Evolutionary conservation across 2,113 vertebrate species (phyloP).

Genomic region (Eupsittula cactorum): DNA sequence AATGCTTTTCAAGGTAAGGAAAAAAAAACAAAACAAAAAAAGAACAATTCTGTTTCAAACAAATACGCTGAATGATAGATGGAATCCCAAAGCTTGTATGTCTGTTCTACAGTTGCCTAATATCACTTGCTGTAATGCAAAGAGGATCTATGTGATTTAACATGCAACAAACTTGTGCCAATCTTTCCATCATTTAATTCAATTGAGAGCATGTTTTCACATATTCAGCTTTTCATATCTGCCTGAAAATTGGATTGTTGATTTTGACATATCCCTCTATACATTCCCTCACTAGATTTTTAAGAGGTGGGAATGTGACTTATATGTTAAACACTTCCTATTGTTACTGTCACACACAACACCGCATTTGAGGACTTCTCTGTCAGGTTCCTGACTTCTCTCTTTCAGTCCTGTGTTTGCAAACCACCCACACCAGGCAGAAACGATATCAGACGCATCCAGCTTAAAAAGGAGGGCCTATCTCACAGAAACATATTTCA

Average conservation of each 20-base stretch:
- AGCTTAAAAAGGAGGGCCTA: background rate
- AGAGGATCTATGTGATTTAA: background rate
- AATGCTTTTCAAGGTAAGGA: background rate
- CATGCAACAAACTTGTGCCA: background rate
- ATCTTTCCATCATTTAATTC: background rate
- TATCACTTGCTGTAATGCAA: background rate
- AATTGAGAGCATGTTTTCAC: conserved; percentile 13
- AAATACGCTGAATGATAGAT: background rate
- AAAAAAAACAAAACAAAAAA: background rate
- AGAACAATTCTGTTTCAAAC: background rate
- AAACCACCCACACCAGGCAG: background rate
- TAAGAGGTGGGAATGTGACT: conserved; percentile 10
- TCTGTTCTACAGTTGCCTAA: background rate
- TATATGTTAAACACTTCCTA: background rate
- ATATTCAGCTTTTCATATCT: conserved; percentile 37
- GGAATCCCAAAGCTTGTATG: conserved; percentile 3
- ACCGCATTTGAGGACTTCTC: background rate
- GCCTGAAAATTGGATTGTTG: background rate
- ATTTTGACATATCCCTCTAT: conserved; percentile 9
- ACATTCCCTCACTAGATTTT: conserved; percentile 16
- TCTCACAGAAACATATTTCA: background rate
- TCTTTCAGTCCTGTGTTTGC: background rate
- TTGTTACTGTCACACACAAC: background rate
- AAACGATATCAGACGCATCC: background rate
- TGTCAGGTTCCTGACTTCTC: background rate